Base-by-base conservation (phyloP, 2,888 invertebrate genomes). In the Nomada hirtipes region DNA sequence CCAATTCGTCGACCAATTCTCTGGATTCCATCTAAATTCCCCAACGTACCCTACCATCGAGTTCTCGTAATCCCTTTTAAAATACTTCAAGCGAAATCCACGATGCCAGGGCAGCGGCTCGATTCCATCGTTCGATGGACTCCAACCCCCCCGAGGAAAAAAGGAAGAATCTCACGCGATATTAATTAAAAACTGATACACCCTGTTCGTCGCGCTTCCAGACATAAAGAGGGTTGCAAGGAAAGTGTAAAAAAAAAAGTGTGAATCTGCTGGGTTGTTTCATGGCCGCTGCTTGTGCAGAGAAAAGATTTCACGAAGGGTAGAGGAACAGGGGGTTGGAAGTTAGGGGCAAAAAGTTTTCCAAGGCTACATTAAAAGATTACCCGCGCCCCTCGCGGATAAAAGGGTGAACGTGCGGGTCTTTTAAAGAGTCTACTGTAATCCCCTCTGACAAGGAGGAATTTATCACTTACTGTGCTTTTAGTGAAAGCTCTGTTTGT, bases 101-200 rank as follows among this genome's bases (percentile, higher is more conserved):
- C n/a, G 23, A 61, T 57, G 50, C 60, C 42, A 13, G 4, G 74
- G 1, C 2, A 18, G 4, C 23, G 13, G 15, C n/a, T 11, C 47
- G 61, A 36, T 36, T 36, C 36, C 36, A 70, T 70, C 18, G 61
- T 44, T 57, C 68, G 29, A n/a, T 4, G 55, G 72, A 50, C 65
- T 76, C 68, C 76, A 23, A 11, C 4, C 2, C 20, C 20, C n/a
- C 20, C 1, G 2, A 7, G 10, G 18, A n/a, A n/a, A 13, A 57
- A 70, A 69, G 20, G 55, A 42, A 65, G 20, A 60, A 15, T 15
- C 11, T 36, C 26, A 26, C 59, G 76, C 47, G 36, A 77, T 74
- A 64, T 85, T 83, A 83, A 85, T 85, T 85, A 85, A 85, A 85
- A 79, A 79, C 69, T 85, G 85, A 85, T 85, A 84, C 73, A 74